Evolutionary conservation across 2,113 vertebrate species (phyloP).

Genomic region (Reinhardtius hippoglossoides): DNA sequence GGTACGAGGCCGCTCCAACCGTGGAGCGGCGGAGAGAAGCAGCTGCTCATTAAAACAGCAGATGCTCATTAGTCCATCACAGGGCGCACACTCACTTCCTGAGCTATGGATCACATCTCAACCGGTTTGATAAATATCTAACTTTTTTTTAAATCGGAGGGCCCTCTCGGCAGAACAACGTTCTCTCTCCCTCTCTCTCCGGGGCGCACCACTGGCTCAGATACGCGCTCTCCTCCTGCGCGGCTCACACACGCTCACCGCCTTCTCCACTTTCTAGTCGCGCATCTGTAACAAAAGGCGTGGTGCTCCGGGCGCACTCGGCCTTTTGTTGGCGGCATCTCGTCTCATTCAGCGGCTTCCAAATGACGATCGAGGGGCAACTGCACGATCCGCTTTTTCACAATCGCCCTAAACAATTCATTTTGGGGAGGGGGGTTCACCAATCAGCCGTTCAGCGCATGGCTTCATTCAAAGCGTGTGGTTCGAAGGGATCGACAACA

Average conservation of each 20-base stretch:
- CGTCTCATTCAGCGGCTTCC: conserved; percentile 11
- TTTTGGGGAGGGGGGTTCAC: too few relatives aligned
- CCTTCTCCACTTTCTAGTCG: conserved; percentile 62
- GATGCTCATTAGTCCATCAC: conserved; percentile 70
- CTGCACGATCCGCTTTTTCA: neutral
- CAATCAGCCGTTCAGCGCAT: neutral
- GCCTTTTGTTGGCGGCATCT: conserved; percentile 70
- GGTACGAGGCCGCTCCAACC: neutral
- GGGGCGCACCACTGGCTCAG: conserved; percentile 16
- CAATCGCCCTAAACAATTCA: too few relatives aligned
- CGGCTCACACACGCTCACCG: conserved; percentile 41
- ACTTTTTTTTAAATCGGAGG: neutral
- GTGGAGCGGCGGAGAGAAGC: conserved; percentile 51
- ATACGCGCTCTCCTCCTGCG: conserved; percentile 1
- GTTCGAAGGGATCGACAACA: neutral
- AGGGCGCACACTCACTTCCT: conserved; percentile 4
- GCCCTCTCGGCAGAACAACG: neutral
- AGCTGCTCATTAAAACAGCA: conserved; percentile 78
- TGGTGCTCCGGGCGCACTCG: conserved; percentile 54
- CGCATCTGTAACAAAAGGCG: conserved; percentile 80
- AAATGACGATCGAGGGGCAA: neutral
- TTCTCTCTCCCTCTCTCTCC: neutral
- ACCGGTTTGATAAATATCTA: neutral
- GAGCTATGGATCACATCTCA: conserved; percentile 1
- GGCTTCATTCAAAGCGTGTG: neutral